Evolutionary conservation across 2,113 vertebrate species (phyloP).

Genomic region (Nannobrachium achirus): DNA sequence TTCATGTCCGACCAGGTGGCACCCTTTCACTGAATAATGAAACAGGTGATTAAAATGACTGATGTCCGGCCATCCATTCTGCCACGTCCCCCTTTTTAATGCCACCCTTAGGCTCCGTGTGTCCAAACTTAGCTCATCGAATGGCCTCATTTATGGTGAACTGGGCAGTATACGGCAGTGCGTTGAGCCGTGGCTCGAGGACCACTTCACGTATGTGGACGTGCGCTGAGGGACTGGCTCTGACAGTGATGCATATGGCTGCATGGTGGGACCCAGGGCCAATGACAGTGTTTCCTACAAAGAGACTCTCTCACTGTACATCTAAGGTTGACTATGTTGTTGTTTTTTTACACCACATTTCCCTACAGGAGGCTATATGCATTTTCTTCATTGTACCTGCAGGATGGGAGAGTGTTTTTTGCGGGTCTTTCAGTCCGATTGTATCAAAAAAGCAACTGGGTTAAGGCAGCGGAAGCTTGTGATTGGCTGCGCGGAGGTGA

Average conservation of each 20-base stretch:
- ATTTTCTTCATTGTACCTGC: too few species aligned
- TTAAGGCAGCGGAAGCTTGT: too few species aligned
- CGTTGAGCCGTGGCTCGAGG: constrained; percentile 53
- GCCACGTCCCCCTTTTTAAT: constrained; percentile 68
- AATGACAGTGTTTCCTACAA: background rate
- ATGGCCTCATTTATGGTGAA: constrained; percentile 71
- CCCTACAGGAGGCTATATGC: too few species aligned
- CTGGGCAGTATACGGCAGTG: constrained; percentile 56
- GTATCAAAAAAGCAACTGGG: too few species aligned
- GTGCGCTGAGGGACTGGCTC: constrained; percentile 42
- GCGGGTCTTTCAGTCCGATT: too few species aligned
- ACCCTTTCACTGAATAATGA: constrained; percentile 74
- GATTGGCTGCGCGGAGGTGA: too few species aligned
- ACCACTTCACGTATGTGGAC: constrained; percentile 59
- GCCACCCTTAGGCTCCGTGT: constrained; percentile 64
- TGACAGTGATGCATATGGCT: constrained; percentile 37
- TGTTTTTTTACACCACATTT: background rate
- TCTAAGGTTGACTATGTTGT: background rate
- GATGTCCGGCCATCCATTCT: constrained; percentile 71
- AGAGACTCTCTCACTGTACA: constrained; percentile 14
- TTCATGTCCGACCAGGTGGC: constrained; percentile 72
- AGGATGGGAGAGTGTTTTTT: too few species aligned
- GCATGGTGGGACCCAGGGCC: constrained; percentile 9
- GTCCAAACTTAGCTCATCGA: constrained; percentile 78
- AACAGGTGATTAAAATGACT: constrained; percentile 78